Evolutionary conservation across 1,140 invertebrate species (phyloP).

Genomic region (Brachionus rubens): DNA sequence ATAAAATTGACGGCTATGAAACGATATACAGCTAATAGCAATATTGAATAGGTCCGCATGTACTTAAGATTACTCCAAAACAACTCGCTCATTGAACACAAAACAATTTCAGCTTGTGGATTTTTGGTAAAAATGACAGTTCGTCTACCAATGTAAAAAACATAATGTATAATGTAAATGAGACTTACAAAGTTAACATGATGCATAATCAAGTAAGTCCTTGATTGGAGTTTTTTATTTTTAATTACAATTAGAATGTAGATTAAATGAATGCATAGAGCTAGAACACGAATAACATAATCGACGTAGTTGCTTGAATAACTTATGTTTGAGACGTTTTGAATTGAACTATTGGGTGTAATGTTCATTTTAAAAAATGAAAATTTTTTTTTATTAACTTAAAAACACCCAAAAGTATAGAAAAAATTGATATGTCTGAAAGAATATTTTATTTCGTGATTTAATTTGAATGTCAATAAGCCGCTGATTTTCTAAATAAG

Average conservation of each 20-base stretch:
- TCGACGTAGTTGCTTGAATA: conserved; percentile 31
- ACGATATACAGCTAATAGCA: conserved; percentile 25
- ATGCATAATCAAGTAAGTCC: conserved; percentile 10
- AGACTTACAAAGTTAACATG: neutral
- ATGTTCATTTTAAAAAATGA: too few relatives aligned
- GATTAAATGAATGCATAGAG: neutral
- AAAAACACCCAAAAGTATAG: too few relatives aligned
- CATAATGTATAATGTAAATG: neutral
- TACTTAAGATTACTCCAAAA: neutral
- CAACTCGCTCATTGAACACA: neutral
- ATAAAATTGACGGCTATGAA: conserved; percentile 8
- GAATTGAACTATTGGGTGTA: too few relatives aligned
- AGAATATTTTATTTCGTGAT: too few relatives aligned
- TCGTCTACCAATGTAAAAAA: neutral
- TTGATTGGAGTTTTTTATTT: neutral
- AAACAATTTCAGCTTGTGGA: neutral
- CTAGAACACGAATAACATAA: neutral
- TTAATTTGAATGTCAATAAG: too few relatives aligned
- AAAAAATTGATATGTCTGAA: too few relatives aligned
- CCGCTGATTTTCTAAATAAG: too few relatives aligned
- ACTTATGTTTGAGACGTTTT: too few relatives aligned
- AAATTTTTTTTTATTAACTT: too few relatives aligned
- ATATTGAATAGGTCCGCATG: neutral
- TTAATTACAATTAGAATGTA: neutral
- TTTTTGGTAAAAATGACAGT: neutral